These are phyloP conservation scores for Botia almorhae DNA, from an alignment of 2,797 vertebrate genomes.

Conservation along the genomic window DNA sequence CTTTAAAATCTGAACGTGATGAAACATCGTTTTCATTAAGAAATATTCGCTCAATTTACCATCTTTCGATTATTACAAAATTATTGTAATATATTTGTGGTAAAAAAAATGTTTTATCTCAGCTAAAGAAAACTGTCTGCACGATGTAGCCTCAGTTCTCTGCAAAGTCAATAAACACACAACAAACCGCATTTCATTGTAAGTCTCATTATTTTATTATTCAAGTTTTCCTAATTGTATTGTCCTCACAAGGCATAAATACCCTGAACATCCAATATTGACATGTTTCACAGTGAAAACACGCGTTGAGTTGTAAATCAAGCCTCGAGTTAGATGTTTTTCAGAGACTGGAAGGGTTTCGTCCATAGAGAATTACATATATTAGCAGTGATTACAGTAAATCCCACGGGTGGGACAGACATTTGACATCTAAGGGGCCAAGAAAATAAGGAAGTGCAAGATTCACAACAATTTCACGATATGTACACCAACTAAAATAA, in stretches of 20 bases:
- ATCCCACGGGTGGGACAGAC: neutral
- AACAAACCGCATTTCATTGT: neutral
- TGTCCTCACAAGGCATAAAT: conserved; percentile 28
- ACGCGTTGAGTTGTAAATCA: neutral
- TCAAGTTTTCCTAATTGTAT: conserved; percentile 20
- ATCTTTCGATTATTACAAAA: too few species aligned
- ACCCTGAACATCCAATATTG: conserved; percentile 43
- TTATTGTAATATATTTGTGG: too few species aligned
- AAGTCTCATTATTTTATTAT: conserved; percentile 38
- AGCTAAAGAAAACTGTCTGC: too few species aligned
- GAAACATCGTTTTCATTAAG: too few species aligned
- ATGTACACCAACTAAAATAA: conserved; percentile 11
- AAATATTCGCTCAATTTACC: too few species aligned
- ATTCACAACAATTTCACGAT: conserved; percentile 36
- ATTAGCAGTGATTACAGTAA: conserved; percentile 11
- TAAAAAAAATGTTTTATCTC: too few species aligned
- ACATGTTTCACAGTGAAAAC: conserved; percentile 44
- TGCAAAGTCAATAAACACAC: neutral
- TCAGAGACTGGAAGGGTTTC: neutral
- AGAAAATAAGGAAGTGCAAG: conserved; percentile 24
- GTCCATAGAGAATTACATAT: neutral
- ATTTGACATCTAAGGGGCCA: conserved; percentile 15
- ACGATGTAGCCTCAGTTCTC: too few species aligned
- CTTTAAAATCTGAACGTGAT: too few species aligned
- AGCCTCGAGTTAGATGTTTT: neutral